Percentiles rank a stretch among this genome's conserved stretches.
phyloP scores from a whole-genome alignment of 1,140 invertebrate genomes.

The Ephestia elutella region DNA sequence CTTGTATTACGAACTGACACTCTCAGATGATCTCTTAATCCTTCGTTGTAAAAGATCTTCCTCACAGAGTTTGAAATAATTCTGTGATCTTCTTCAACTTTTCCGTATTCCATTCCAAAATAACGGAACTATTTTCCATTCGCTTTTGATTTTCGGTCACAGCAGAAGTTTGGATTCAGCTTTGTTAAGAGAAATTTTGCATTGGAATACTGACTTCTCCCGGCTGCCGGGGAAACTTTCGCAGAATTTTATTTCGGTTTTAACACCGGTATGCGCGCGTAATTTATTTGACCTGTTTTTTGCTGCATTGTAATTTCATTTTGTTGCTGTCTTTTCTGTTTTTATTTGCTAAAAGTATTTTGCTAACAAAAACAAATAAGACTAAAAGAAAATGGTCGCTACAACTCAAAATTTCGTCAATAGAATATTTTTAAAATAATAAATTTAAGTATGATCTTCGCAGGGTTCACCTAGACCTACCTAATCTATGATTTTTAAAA shows the following conservation, averaged over 20 bases:
- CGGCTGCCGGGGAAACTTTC: background rate
- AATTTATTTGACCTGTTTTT: conserved; percentile 2
- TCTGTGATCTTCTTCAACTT: no score
- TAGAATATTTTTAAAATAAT: no score
- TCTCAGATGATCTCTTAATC: no score
- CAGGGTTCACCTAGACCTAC: no score
- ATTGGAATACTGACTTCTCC: background rate
- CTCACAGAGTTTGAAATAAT: no score
- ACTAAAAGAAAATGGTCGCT: no score
- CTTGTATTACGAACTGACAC: no score
- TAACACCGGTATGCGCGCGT: conserved; percentile 3
- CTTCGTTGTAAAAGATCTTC: no score
- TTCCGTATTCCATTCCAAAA: background rate
- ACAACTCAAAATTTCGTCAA: no score
- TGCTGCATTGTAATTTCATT: conserved; percentile 1
- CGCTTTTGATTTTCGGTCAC: background rate
- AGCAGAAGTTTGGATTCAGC: background rate
- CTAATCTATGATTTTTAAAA: no score
- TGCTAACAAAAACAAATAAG: no score
- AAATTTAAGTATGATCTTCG: no score
- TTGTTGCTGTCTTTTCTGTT: background rate
- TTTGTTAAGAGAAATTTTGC: conserved; percentile 5
- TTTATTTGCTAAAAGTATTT: background rate
- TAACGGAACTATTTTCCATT: background rate
- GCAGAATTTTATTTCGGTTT: conserved; percentile 1